A percentile compares a stretch with the other conserved stretches of the same genome.
Conservation (phyloP, 2,113 vertebrate genomes). For the Chauna torquata region DNA sequence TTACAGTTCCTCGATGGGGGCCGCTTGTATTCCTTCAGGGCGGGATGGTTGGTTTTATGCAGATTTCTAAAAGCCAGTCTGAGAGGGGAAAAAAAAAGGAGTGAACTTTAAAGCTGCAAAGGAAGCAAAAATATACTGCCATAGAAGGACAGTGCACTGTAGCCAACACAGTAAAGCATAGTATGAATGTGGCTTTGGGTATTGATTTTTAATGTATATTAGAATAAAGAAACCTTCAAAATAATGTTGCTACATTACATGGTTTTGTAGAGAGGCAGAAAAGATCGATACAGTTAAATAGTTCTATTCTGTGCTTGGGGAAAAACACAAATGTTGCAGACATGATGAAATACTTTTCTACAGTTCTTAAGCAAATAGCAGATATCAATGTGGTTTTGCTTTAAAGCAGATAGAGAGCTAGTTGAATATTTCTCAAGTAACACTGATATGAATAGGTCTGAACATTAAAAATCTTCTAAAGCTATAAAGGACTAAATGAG, state of each 20-base stretch:
- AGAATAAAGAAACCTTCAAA: not conserved
- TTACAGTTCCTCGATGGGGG: not conserved
- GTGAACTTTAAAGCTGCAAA: not conserved
- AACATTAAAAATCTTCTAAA: not conserved
- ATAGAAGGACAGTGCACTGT: not conserved
- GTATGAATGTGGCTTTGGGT: not conserved
- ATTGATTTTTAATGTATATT: not conserved
- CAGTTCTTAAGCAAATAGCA: slow-evolving; percentile 14
- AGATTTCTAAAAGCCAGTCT: not conserved
- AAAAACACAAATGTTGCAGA: slow-evolving; percentile 18
- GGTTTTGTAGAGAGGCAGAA: not conserved
- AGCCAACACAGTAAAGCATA: not conserved
- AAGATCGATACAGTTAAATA: not conserved
- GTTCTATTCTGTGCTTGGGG: not conserved
- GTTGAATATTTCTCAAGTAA: not conserved
- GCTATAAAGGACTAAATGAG: not conserved
- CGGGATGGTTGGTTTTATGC: not conserved
- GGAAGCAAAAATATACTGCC: not conserved
- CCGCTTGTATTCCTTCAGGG: not conserved
- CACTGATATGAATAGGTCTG: not conserved
- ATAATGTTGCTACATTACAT: not conserved
- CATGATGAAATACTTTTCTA: slow-evolving; percentile 25
- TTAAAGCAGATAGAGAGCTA: not conserved
- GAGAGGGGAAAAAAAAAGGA: not conserved
- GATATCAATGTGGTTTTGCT: not conserved